Conservation (phyloP, 2,113 vertebrate genomes). For the Pangasianodon hypophthalmus region DNA sequence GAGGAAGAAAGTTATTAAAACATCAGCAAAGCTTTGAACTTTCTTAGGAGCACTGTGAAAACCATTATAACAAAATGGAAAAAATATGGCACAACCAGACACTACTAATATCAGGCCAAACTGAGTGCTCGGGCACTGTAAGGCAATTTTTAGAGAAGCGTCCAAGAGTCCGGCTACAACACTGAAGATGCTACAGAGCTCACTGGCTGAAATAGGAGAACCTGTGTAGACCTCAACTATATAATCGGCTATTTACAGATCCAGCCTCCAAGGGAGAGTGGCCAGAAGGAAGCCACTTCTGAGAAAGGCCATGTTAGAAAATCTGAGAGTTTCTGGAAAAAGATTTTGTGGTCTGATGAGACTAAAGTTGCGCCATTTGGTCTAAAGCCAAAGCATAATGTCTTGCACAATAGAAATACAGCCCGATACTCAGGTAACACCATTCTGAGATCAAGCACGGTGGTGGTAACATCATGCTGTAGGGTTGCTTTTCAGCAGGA, state of each 20-base stretch:
- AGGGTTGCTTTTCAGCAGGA: not conserved
- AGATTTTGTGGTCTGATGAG: not conserved
- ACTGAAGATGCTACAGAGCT: not conserved
- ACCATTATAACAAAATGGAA: not conserved
- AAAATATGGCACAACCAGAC: not conserved
- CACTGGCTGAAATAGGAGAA: not conserved
- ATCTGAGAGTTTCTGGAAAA: not conserved
- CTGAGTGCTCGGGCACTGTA: not conserved
- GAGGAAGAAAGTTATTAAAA: not conserved
- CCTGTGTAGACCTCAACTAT: not conserved
- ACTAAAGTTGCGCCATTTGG: not conserved
- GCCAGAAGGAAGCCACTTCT: not conserved
- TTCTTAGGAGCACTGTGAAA: not conserved
- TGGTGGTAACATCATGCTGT: not conserved
- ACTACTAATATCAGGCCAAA: not conserved
- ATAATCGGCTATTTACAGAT: not conserved
- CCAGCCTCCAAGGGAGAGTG: not conserved
- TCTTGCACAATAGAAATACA: not conserved
- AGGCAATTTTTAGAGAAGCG: not conserved
- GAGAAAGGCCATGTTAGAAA: not conserved
- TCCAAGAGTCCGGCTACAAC: not conserved
- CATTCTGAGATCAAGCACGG: not conserved
- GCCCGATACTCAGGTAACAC: not conserved
- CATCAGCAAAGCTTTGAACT: not conserved
- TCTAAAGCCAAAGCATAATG: not conserved